Evolutionary conservation across 2,113 vertebrate species (phyloP).

Genomic region (Hydropotes inermis): DNA sequence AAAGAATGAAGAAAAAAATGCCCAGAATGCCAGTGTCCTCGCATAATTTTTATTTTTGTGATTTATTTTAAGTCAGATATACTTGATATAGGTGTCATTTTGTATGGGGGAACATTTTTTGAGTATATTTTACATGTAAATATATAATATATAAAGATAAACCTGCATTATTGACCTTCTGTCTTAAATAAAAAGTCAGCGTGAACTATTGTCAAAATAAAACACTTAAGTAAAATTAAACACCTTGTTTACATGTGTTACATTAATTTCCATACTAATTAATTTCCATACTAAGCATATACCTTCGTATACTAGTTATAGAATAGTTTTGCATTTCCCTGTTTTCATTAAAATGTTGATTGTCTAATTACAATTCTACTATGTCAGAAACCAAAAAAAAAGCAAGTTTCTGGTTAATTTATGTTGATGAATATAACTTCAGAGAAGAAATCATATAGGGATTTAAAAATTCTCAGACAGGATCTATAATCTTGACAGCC

Average conservation of each 20-base stretch:
- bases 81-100: background rate
- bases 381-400: background rate
- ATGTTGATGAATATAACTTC: background rate
- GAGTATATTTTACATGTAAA: background rate
- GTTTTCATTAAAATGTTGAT: constrained; percentile 38
- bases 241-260: background rate
- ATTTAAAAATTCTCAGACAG: background rate
- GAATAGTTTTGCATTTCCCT: constrained; percentile 28
- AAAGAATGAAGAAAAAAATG: background rate
- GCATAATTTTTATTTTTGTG: background rate
- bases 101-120: background rate
- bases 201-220: background rate
- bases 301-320: background rate
- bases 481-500: background rate
- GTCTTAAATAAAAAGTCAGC: background rate
- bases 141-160: background rate
- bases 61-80: background rate
- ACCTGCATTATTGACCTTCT: background rate
- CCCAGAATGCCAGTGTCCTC: background rate
- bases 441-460: background rate
- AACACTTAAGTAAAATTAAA: background rate
- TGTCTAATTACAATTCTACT: background rate
- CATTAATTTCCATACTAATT: background rate
- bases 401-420: background rate
- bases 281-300: background rate